Conservation (phyloP, 2,797 vertebrate genomes). For the Pterois miles region DNA sequence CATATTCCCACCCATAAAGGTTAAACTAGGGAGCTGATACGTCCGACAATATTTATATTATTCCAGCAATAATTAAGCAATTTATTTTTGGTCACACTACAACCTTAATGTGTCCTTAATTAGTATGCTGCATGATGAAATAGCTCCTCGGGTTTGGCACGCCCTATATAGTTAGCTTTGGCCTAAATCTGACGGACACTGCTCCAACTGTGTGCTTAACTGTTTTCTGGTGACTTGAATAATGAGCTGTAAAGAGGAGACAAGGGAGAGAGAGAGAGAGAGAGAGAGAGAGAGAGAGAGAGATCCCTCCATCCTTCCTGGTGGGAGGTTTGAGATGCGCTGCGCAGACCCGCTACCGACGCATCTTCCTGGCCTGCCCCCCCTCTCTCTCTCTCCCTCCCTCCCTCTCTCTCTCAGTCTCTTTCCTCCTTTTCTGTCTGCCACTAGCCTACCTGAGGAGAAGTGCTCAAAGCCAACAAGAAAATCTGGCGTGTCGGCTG, state of each 20-base stretch:
- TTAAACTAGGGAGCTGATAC: not conserved
- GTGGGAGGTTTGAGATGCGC: constrained; percentile 79
- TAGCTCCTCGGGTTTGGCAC: not conserved
- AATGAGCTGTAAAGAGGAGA: constrained; percentile 61
- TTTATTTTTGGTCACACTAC: not conserved
- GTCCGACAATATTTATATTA: not conserved
- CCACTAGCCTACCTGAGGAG: constrained; percentile 63
- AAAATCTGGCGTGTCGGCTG: constrained; percentile 59
- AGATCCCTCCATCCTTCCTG: constrained; percentile 74
- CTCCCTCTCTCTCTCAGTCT: no score
- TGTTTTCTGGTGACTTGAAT: constrained; percentile 71
- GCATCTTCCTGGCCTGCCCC: constrained; percentile 73
- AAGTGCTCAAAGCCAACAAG: constrained; percentile 61
- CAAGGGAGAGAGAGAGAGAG: constrained; percentile 43
- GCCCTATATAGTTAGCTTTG: constrained; percentile 12
- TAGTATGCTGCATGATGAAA: not conserved
- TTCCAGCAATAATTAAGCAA: not conserved
- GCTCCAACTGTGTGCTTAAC: constrained; percentile 46
- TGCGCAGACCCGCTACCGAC: constrained; percentile 75
- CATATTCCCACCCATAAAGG: not conserved
- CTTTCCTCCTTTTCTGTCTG: constrained; percentile 65
- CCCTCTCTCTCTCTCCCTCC: no score
- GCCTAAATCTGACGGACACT: constrained; percentile 31
- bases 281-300: constrained; percentile 38
- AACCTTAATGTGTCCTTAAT: not conserved